phyloP scores from a whole-genome alignment of 2,113 vertebrate species.

The Oncorhynchus mykiss region DNA sequence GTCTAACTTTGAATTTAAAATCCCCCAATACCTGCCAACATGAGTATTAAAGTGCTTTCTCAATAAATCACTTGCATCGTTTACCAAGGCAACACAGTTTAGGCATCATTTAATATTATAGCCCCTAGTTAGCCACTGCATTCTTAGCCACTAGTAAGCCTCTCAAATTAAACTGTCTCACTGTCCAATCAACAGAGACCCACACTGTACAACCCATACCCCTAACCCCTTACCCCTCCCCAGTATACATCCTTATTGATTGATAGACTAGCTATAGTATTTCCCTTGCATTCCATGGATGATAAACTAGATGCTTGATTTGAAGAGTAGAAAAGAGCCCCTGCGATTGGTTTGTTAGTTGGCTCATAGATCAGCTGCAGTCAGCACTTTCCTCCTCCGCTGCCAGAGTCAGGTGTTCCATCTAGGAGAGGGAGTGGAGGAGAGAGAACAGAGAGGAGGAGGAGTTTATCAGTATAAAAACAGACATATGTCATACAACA shows the following conservation, averaged over 20 bases:
- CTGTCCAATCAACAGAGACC: not conserved
- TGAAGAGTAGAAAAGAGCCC: constrained; percentile 17
- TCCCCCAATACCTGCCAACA: constrained; percentile 23
- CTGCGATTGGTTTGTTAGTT: constrained; percentile 19
- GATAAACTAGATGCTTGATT: constrained; percentile 26
- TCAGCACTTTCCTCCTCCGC: constrained; percentile 61
- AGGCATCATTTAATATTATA: not conserved
- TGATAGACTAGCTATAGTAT: constrained; percentile 11
- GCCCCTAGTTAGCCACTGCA: not conserved
- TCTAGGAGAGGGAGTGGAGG: constrained; percentile 39
- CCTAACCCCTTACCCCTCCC: not conserved
- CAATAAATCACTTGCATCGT: constrained; percentile 19
- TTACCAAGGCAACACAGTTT: constrained; percentile 34
- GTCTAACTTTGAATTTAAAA: constrained; percentile 10
- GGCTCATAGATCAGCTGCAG: constrained; percentile 10
- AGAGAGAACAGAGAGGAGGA: not conserved
- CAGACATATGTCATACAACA: too few relatives aligned
- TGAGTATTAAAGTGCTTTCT: constrained; percentile 61
- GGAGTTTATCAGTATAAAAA: too few relatives aligned
- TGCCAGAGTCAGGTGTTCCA: constrained; percentile 49
- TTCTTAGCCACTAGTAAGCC: constrained; percentile 42
- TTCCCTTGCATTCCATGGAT: constrained; percentile 43
- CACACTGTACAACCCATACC: not conserved
- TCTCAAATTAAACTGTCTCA: not conserved
- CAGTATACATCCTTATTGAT: constrained; percentile 25